Evolutionary conservation across 1,140 invertebrate genomes (phyloP).

Genomic region (Stegodyphus mimosarum): DNA sequence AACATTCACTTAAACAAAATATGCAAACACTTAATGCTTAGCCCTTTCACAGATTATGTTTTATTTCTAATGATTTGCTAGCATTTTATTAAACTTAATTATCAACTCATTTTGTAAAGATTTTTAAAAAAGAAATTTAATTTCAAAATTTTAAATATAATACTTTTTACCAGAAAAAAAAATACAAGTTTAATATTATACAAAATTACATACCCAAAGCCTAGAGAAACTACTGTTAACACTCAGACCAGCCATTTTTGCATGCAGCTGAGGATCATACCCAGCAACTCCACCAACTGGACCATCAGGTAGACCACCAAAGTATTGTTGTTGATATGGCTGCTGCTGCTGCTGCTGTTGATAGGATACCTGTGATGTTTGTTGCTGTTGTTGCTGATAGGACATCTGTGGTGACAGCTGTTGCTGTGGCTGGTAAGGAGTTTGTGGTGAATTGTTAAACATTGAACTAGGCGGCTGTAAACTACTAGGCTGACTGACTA

Average conservation of each 20-base stretch:
- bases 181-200: neutral
- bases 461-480: neutral
- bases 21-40: too few relatives aligned
- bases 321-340: neutral
- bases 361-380: neutral
- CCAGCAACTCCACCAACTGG: conserved; percentile 43
- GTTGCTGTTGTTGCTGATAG: neutral
- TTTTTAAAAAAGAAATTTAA: too few relatives aligned
- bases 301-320: conserved; percentile 25
- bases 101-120: too few relatives aligned
- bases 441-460: neutral
- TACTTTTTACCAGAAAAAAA: too few relatives aligned
- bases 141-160: too few relatives aligned
- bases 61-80: too few relatives aligned
- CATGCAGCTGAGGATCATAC: conserved; percentile 60
- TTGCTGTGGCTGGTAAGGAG: neutral
- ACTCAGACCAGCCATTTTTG: conserved; percentile 62
- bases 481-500: conserved; percentile 24
- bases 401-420: neutral
- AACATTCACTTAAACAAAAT: too few relatives aligned
- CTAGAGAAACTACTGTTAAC: conserved; percentile 59
- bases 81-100: too few relatives aligned
- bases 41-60: too few relatives aligned
- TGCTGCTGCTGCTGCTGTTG: neutral
- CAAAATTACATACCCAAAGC: conserved; percentile 56